Conservation (phyloP, 1,140 invertebrate species). For the Nymphalis io region DNA sequence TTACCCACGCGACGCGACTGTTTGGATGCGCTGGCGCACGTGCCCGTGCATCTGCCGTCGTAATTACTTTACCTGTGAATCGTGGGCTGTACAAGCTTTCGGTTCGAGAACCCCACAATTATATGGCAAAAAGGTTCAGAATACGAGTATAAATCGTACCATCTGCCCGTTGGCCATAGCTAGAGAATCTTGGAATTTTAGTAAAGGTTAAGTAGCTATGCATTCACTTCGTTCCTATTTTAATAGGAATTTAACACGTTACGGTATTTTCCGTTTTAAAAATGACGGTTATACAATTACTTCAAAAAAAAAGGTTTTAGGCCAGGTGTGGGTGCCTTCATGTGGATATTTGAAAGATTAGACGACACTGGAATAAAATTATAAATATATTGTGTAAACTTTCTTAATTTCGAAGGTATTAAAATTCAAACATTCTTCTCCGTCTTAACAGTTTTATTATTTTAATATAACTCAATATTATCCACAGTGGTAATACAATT, state of each 20-base stretch:
- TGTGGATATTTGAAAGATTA: conserved; percentile 26
- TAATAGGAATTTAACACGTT: too few species aligned
- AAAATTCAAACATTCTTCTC: too few species aligned
- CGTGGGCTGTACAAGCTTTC: conserved; percentile 35
- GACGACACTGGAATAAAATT: not conserved
- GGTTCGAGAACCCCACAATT: conserved; percentile 27
- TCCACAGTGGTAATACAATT: too few species aligned
- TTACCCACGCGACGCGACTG: conserved; percentile 34
- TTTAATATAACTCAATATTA: too few species aligned
- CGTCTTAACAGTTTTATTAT: too few species aligned
- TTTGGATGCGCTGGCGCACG: conserved; percentile 39
- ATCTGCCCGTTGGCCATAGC: conserved; percentile 22
- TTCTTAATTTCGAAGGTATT: too few species aligned
- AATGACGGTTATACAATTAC: not conserved
- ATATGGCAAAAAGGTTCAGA: conserved; percentile 19
- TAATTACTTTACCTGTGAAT: conserved; percentile 48
- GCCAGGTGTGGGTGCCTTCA: conserved; percentile 57
- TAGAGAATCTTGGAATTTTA: conserved; percentile 17
- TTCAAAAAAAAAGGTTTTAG: conserved; percentile 48
- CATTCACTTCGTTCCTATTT: too few species aligned
- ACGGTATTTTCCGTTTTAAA: not conserved
- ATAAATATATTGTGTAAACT: too few species aligned
- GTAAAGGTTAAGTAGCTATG: conserved; percentile 5
- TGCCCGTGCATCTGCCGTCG: conserved; percentile 53
- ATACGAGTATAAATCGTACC: conserved; percentile 17